Conservation (phyloP, 2,113 vertebrate genomes). For the Oncorhynchus nerka region DNA sequence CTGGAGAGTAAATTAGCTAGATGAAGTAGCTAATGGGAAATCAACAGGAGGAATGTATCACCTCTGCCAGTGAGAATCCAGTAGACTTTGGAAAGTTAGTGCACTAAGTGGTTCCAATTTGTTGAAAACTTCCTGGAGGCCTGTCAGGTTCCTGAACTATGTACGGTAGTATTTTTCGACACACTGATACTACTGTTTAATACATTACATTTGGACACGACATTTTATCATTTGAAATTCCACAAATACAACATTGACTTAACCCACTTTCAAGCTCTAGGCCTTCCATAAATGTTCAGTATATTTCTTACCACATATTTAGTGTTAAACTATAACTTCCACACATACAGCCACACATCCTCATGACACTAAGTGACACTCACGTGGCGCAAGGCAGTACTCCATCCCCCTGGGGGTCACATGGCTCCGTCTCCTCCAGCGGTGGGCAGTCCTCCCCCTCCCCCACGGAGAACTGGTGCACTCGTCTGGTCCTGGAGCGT, state of each 20-base stretch:
- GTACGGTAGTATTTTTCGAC: not conserved
- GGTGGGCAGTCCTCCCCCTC: constrained; percentile 78
- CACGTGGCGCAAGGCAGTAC: constrained; percentile 84
- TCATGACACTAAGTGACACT: constrained; percentile 57
- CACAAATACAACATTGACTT: no score
- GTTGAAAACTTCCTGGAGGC: not conserved
- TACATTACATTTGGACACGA: not conserved
- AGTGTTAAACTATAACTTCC: no score
- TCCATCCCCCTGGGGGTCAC: constrained; percentile 76
- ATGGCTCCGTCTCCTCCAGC: constrained; percentile 82
- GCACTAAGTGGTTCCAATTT: not conserved
- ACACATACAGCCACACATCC: not conserved
- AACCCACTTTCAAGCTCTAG: no score
- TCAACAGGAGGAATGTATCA: constrained; percentile 31
- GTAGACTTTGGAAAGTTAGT: constrained; percentile 5
- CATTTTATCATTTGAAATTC: no score
- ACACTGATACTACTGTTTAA: no score
- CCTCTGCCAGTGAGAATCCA: constrained; percentile 18
- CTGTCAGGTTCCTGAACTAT: constrained; percentile 4
- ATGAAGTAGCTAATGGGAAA: constrained; percentile 33
- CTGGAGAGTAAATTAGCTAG: constrained; percentile 25
- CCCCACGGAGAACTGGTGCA: constrained; percentile 82
- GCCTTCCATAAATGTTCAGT: no score
- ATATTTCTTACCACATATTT: no score
- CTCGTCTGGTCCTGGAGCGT: constrained; percentile 75